Conservation (phyloP, 2,113 vertebrate genomes). For the Oreochromis tanganicae region DNA sequence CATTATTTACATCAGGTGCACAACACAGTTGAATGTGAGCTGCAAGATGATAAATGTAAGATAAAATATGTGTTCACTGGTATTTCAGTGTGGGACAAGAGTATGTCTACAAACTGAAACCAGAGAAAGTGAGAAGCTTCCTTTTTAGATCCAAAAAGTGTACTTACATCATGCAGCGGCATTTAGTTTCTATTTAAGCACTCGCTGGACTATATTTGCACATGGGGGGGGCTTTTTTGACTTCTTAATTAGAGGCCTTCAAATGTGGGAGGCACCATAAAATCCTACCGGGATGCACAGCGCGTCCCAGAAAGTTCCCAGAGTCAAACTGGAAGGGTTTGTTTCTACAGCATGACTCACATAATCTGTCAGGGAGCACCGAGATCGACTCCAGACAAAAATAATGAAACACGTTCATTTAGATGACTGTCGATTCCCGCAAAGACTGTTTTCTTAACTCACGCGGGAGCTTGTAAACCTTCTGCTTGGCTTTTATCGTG, state of each 20-base stretch:
- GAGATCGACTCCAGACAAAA: not conserved
- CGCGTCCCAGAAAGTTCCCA: conserved; percentile 28
- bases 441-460: not conserved
- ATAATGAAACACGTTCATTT: not conserved
- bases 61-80: not conserved
- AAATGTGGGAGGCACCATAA: conserved; percentile 40
- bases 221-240: conserved; percentile 34
- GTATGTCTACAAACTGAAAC: not conserved
- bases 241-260: conserved; percentile 61
- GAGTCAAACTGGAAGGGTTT: not conserved
- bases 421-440: not conserved
- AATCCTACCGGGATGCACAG: conserved; percentile 16
- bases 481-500: not conserved
- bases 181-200: conserved; percentile 51
- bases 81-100: not conserved
- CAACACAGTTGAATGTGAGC: not conserved
- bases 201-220: conserved; percentile 43
- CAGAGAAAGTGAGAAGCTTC: conserved; percentile 6
- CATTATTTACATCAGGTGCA: not conserved
- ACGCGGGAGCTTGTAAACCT: not conserved
- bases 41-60: not conserved
- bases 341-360: not conserved
- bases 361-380: not conserved
- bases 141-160: conserved; percentile 7
- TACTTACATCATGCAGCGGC: conserved; percentile 46